phyloP scores from a whole-genome alignment of 1,140 invertebrate species.

The Lerema accius region DNA sequence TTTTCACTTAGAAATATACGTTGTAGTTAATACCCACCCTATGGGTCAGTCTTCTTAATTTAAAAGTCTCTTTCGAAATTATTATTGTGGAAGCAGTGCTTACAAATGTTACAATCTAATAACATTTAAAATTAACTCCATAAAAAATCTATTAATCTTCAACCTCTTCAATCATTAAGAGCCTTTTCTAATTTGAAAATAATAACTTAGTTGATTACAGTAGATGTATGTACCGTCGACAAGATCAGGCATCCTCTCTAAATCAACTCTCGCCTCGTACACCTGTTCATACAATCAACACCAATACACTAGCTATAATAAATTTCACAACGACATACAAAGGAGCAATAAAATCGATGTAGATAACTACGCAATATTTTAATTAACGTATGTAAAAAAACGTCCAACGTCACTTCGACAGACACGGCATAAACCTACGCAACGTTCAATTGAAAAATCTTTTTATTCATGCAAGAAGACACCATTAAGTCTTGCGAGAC shows the following conservation, averaged over 20 bases:
- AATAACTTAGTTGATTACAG: not conserved
- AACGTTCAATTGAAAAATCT: constrained; percentile 22
- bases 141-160: no score
- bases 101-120: no score
- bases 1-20: no score
- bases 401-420: constrained; percentile 7
- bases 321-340: constrained; percentile 3
- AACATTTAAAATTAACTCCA: no score
- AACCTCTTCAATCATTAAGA: no score
- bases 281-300: not conserved
- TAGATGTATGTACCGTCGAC: not conserved
- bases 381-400: constrained; percentile 24
- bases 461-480: constrained; percentile 19
- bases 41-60: no score
- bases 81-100: no score
- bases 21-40: no score
- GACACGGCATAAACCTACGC: constrained; percentile 16
- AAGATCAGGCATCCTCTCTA: not conserved
- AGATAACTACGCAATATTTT: constrained; percentile 27
- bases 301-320: not conserved
- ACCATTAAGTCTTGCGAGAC: constrained; percentile 27
- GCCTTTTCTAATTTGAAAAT: no score
- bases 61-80: no score
- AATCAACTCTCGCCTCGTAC: not conserved
- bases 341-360: constrained; percentile 5